These are phyloP conservation scores for Drosophila kikkawai DNA, from an alignment of 1,140 invertebrate genomes.

Conservation along the genomic window DNA sequence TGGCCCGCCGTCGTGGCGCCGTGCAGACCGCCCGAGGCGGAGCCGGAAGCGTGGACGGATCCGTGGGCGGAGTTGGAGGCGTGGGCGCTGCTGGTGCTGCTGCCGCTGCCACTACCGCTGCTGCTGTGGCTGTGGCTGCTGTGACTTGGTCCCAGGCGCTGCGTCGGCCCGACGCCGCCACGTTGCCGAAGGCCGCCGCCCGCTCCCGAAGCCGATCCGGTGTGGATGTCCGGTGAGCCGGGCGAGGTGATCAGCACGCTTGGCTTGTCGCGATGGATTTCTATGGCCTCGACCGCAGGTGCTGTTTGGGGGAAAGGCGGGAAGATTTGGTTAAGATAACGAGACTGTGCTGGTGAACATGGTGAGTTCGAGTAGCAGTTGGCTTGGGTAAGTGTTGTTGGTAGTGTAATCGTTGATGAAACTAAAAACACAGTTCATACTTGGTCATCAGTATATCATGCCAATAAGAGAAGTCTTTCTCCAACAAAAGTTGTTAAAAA, in stretches of 20 bases:
- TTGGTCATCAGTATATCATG: neutral
- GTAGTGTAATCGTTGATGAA: conserved; percentile 20
- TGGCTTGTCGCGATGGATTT: conserved; percentile 89
- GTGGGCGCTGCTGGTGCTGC: conserved; percentile 64
- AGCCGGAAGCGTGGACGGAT: conserved; percentile 37
- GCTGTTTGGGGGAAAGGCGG: conserved; percentile 28
- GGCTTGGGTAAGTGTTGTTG: conserved; percentile 6
- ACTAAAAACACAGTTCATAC: neutral
- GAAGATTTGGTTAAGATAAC: neutral
- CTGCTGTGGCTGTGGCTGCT: conserved; percentile 64
- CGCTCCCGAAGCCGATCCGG: conserved; percentile 70
- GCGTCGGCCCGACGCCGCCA: conserved; percentile 63
- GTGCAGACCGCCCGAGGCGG: conserved; percentile 62
- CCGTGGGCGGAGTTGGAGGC: conserved; percentile 44
- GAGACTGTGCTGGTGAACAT: neutral
- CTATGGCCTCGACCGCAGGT: conserved; percentile 67
- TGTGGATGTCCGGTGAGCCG: conserved; percentile 91
- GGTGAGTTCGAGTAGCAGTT: conserved; percentile 7
- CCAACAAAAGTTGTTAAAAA: neutral
- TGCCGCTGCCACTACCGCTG: conserved; percentile 70
- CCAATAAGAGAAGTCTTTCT: neutral
- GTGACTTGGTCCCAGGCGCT: conserved; percentile 56
- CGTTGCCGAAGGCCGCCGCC: conserved; percentile 65
- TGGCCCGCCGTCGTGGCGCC: conserved; percentile 81
- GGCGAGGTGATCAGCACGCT: conserved; percentile 95